Base-by-base conservation (phyloP, 2,113 vertebrate species). In the Hydrolagus affinis region DNA sequence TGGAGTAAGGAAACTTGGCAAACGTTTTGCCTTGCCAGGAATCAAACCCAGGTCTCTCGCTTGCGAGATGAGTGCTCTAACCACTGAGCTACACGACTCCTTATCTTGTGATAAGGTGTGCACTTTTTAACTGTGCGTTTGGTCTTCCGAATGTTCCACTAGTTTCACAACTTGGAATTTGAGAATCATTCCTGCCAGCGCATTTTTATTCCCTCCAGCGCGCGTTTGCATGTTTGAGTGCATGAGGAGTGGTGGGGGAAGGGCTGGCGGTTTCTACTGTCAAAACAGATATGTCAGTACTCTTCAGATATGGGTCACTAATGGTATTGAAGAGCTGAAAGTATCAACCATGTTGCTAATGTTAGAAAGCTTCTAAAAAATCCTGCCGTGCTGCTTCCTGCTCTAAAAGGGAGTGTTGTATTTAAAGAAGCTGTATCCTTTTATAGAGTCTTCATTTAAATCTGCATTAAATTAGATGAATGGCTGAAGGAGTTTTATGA, bases 221-320 rank as follows among this genome's bases (percentile, higher is more conserved):
- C 78, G 15, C 66, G 23, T 66, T 83, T 62, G 23, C 28, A 25
- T 66, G 78, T 83, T 66, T 28, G 17, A 83, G 62, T 62, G 66
- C 78, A 64, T 64, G 78, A 62, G 60, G 78, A 60, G 66, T 1
- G 44, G 66, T 25, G 59, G 78, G 60, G 78, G 78, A 64, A 83
- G 62, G 78, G 78, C 66, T 83, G 66, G 77, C 66, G 66, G 78
- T 68, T 83, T 68, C 66, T 64, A 62, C 78, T 83, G 78, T 83
- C 78, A 83, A 83, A 83, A 83, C 78, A 66, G 78, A 66, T 83
- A 83, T 83, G 78, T 83, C 78, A 83, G 66, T 83, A 66, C 78
- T 83, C 78, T 83, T 83, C 78, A 83, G 78, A 83, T 83, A 83
- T 83, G 78, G 78, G 78, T 83, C 78, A 83, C 78, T 83, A 83